Base-by-base conservation (phyloP, 2,797 vertebrate species). In the Pseudochaenichthys georgianus region DNA sequence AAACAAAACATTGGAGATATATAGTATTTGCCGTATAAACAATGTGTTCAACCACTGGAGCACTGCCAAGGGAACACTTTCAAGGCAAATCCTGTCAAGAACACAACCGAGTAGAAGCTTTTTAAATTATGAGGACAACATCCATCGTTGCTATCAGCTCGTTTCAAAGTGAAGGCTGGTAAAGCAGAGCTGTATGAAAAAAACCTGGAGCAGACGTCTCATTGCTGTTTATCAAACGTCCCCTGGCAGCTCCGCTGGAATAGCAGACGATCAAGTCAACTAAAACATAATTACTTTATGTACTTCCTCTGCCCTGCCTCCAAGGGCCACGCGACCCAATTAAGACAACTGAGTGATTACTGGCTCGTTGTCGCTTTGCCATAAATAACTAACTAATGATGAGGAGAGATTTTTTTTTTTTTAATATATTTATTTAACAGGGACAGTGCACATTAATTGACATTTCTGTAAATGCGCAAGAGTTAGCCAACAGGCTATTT, bases 241-340 rank as follows among this genome's bases (percentile, higher is more conserved):
- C 84, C 64, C 84, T 73, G 83, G 77, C 82, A 86, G 80, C 45
- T 77, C 81, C 76, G 83, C 73, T 58, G 80, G 72, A 88, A 87
- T 23, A 64, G 75, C 82, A 82, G 51, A 78, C 80, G 42, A 80
- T 87, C 82, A 80, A 87, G 75, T 84, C 81, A 70, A 87, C 82
- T 83, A 81, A 90, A 88, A 78, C 75, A 82, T 83, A 90, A 90
- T 87, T 87, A 84, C 82, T 84, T 87, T 89, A 78, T 86, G 80
- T 76, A 57, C 72, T 81, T 87, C 75, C 74, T 83, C 80, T 82
- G 83, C 75, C 88, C 85, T 46, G 88, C 86, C 90, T 91, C 87
- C 74, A 70, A 90, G 88, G 87, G 84, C 86, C 75, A 81, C 87
- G 80, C 83, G 87, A 88, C 83, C 83, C 88, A 93, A 79, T 92